Evolutionary conservation across 2,888 invertebrate genomes (phyloP).

Genomic region (Exephanes ischioxanthus): DNA sequence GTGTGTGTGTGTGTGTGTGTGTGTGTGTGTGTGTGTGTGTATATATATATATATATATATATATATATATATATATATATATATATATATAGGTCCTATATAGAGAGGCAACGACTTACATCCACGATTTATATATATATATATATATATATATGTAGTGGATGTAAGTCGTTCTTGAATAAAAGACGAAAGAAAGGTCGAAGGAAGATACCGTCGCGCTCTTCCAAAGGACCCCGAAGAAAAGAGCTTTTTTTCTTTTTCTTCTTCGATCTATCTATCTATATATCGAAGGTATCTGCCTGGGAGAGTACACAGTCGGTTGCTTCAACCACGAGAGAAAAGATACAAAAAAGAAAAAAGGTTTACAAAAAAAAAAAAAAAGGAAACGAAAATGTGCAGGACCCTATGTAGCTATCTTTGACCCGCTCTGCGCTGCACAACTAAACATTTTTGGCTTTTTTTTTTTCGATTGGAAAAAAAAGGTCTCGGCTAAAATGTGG

Average conservation of each 20-base stretch:
- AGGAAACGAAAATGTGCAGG: background rate
- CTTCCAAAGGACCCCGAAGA: conserved; percentile 2
- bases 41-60: too few relatives aligned
- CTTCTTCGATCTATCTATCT: conserved; percentile 32
- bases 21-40: too few relatives aligned
- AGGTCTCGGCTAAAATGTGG: too few relatives aligned
- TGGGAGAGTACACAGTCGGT: background rate
- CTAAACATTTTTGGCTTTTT: too few relatives aligned
- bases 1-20: too few relatives aligned
- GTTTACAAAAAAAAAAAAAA: background rate
- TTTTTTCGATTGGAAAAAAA: too few relatives aligned
- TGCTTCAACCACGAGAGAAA: background rate
- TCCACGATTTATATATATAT: background rate
- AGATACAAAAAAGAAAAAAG: background rate
- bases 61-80: too few relatives aligned
- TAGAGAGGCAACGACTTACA: too few relatives aligned
- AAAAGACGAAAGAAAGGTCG: conserved; percentile 5
- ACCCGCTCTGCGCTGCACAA: too few relatives aligned
- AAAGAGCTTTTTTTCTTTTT: conserved; percentile 30
- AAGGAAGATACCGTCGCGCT: conserved; percentile 13
- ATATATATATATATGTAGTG: background rate
- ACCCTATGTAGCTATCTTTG: background rate
- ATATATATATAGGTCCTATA: too few relatives aligned
- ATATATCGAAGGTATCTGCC: background rate
- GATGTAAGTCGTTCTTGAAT: conserved; percentile 21